Evolutionary conservation across 2,797 vertebrate species (phyloP), one percentile per base, ranked within the genome.

Genomic region (Parambassis ranga): DNA sequence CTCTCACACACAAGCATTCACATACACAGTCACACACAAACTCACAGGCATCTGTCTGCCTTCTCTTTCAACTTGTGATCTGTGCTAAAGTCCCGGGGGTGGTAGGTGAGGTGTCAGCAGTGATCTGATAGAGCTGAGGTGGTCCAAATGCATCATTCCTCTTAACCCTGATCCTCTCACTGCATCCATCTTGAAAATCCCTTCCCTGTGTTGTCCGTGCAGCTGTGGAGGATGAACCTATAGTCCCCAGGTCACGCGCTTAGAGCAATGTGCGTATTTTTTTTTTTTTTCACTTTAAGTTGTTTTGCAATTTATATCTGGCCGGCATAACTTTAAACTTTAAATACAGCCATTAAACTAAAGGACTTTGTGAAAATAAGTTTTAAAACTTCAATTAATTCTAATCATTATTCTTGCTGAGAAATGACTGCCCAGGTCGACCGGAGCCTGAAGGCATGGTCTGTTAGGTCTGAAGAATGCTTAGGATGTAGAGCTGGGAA

Each of bases 61-160:
- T 61, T 27, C 52, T 30, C 23, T 65, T 65, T 66, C 49, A 66
- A 65, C 59, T 50, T 69, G 71, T 73, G 79, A 82, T 83, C 62
- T 71, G 67, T 64, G 65, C 58, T 80, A 71, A 84, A 86, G 73
- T 63, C 77, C 72, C 11, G 41, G 28, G 60, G 83, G 44, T 71
- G 80, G 71, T 62, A 53, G 75, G 71, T 83, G 74, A 82, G 72
- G 72, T 79, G 83, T 86, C 82, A 85, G 83, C 83, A 84, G 80
- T 72, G 76, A 83, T 83, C 81, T 82, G 82, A 83, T 88, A 76
- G 64, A 37, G 69, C 77, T 56, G 74, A 86, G 82, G 79, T 86
- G 73, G 83, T 83, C 72, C 67, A 70, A 86, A 87, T 62, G 60
- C 69, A 69, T 62, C 79, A 65, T 55, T 82, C 77, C 49, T 77